Percentiles rank a stretch among this genome's conserved stretches.
These are phyloP conservation scores for Bujurquina vittata DNA, from an alignment of 2,113 vertebrate genomes.

Conservation along the genomic window DNA sequence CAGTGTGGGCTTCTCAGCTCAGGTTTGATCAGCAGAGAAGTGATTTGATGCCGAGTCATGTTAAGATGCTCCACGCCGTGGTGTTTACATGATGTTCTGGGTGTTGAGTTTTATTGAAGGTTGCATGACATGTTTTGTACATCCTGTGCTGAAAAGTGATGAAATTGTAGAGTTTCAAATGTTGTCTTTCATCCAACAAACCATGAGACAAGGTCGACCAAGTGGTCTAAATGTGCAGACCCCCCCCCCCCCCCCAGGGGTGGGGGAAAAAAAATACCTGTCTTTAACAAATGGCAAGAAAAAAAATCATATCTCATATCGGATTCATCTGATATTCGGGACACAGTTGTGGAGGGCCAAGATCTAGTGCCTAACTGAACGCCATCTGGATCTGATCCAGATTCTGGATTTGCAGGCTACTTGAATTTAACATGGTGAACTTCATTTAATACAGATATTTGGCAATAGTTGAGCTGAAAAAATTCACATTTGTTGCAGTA, in stretches of 20 bases:
- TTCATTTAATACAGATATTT: too few species aligned
- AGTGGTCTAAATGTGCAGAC: not conserved
- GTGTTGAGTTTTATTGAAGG: constrained; percentile 49
- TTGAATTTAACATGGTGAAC: too few species aligned
- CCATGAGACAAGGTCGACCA: not conserved
- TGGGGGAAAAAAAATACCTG: too few species aligned
- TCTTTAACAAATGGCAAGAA: too few species aligned
- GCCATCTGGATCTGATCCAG: too few species aligned
- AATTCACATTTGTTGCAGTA: too few species aligned
- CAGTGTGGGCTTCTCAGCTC: constrained; percentile 22
- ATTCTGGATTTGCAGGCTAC: too few species aligned
- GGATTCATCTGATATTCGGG: too few species aligned
- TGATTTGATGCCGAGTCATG: constrained; percentile 49
- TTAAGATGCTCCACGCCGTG: not conserved
- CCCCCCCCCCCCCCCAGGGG: not conserved
- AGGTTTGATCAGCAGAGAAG: constrained; percentile 17
- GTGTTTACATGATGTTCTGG: constrained; percentile 48
- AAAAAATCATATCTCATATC: too few species aligned
- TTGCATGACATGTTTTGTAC: constrained; percentile 11
- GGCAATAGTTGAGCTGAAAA: too few species aligned
- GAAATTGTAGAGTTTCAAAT: constrained; percentile 21
- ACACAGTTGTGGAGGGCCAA: too few species aligned
- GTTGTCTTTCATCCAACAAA: not conserved
- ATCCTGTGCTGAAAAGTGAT: constrained; percentile 6
- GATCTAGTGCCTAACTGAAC: too few species aligned